Evolutionary conservation across 2,888 invertebrate genomes (phyloP).

Genomic region (Magallana nippona): DNA sequence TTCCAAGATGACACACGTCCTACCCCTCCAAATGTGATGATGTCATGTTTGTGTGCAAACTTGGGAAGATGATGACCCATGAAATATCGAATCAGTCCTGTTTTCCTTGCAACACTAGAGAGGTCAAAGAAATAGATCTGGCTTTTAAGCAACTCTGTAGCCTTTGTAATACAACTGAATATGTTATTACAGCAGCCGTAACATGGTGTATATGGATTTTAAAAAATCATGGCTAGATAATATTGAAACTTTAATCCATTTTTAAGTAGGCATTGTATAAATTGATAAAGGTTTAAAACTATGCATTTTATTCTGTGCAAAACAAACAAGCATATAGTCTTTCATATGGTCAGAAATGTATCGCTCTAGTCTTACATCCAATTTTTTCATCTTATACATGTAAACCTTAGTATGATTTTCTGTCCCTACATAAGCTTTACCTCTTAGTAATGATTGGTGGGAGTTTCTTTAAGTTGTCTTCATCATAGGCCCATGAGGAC

Average conservation of each 20-base stretch:
- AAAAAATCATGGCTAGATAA: no score
- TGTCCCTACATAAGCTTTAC: conserved; percentile 51
- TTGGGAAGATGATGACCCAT: conserved; percentile 73
- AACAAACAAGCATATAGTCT: no score
- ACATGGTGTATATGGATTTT: no score
- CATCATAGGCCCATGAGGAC: conserved; percentile 70
- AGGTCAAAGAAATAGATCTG: background rate
- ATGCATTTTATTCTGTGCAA: no score
- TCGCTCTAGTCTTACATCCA: background rate
- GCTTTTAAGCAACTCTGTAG: background rate
- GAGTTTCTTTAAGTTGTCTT: conserved; percentile 71
- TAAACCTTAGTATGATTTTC: background rate
- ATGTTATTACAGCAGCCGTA: no score
- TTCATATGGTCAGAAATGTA: no score
- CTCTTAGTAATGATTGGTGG: conserved; percentile 73
- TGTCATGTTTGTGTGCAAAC: conserved; percentile 69
- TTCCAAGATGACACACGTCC: conserved; percentile 75
- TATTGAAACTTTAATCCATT: no score
- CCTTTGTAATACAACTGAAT: background rate
- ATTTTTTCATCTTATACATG: background rate
- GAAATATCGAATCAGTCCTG: conserved; percentile 72
- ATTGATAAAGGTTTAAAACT: no score
- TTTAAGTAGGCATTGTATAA: no score
- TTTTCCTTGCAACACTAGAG: conserved; percentile 70
- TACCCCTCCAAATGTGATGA: conserved; percentile 71